Base-by-base conservation (phyloP, 2,797 vertebrate species). In the Chiroxiphia lanceolata region DNA sequence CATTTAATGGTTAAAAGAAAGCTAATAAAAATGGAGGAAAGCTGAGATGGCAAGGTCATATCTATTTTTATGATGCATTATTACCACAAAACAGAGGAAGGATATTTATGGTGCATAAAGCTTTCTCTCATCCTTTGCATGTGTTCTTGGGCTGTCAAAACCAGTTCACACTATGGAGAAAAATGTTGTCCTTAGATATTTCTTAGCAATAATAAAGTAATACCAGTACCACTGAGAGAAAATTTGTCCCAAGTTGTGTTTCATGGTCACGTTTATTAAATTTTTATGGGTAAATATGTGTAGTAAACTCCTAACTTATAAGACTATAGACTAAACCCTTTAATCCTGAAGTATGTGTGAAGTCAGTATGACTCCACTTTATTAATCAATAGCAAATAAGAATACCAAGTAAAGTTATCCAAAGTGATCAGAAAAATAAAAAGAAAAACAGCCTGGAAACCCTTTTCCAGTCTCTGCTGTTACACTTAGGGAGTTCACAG, bases 41-140 rank as follows among this genome's bases (percentile, higher is more conserved):
- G 33, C 22, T 80, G 61, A 95, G 79, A 92, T 81, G 80, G 45
- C n/a, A 33, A 90, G 84, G 67, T 69, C 77, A 86, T 86, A 91
- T 83, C 18, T 92, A 65, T 74, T 96, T 96, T 94, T 94, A 94
- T 91, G 92, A 65, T 26, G 12, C 10, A 54, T 91, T 95, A 86
- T 82, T 90, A 69, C 50, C 21, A 44, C 9, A 68, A 69, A 90
- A 81, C 15, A 77, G 34, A 56, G 36, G 40, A 89, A 76, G 34
- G 17, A 2, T 67, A 60, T 90, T 83, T 91, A 78, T 27, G n/a
- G 12, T 42, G 9, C 29, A 15, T 34, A 69, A 54, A 81, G 8
- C 2, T 74, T 88, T 92, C 48, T 84, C 47, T 84, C 44, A 51
- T 70, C 36, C 67, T 89, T 69, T 83, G 60, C 68, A 60, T 34